Evolutionary conservation across 2,888 invertebrate species (phyloP).

Genomic region (Epirrhoe tristata): DNA sequence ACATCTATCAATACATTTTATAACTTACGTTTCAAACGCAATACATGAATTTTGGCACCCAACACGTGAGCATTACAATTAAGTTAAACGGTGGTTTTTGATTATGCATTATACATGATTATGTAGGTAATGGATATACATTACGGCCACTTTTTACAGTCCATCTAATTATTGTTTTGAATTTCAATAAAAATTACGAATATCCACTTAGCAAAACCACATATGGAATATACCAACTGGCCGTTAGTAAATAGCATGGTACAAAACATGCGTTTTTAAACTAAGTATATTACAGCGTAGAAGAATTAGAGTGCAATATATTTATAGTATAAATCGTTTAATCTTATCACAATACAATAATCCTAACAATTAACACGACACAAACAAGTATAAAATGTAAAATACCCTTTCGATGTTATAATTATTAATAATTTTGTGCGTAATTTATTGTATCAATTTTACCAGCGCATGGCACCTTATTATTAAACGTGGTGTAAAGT

Average conservation of each 20-base stretch:
- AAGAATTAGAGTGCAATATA: slow-evolving; percentile 32
- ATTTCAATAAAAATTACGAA: too few relatives aligned
- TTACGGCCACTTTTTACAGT: background rate
- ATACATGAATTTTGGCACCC: slow-evolving; percentile 28
- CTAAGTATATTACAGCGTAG: background rate
- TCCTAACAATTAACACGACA: slow-evolving; percentile 17
- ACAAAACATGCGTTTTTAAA: slow-evolving; percentile 25
- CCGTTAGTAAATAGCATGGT: slow-evolving; percentile 6
- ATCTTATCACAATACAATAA: slow-evolving; percentile 34
- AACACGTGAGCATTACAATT: slow-evolving; percentile 10
- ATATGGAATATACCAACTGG: too few relatives aligned
- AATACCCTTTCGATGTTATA: slow-evolving; percentile 46
- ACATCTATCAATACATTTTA: slow-evolving; percentile 19
- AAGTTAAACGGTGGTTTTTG: background rate
- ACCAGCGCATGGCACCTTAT: background rate
- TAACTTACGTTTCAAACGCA: slow-evolving; percentile 29
- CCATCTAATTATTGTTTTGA: too few relatives aligned
- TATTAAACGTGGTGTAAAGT: too few relatives aligned
- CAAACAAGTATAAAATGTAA: slow-evolving; percentile 32
- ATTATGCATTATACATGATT: slow-evolving; percentile 6
- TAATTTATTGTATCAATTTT: slow-evolving; percentile 15
- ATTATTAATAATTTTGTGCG: slow-evolving; percentile 41
- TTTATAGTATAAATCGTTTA: slow-evolving; percentile 37
- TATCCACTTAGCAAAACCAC: too few relatives aligned
- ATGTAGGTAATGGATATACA: background rate